Base-by-base conservation (phyloP, 1,140 invertebrate species). In the Pseudomyrmex sp. region DNA sequence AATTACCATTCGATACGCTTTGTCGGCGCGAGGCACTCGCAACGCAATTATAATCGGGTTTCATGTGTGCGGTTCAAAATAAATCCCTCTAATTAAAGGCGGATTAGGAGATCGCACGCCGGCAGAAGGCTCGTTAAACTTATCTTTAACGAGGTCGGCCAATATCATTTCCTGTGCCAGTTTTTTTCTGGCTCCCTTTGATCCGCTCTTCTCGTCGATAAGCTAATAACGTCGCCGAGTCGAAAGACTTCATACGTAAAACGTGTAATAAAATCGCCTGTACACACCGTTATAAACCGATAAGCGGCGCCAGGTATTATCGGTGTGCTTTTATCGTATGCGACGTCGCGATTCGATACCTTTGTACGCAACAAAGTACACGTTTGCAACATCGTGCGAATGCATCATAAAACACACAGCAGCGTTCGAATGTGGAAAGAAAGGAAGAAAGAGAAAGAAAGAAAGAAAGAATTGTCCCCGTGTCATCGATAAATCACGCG, bases 211-310 rank as follows among this genome's bases (percentile, higher is more conserved):
- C 61, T 15, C 26, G 20, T 77, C 84, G 88, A 90, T 90, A 87
- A 90, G 83, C 85, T 85, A 83, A 90, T 86, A 91, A 89, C 84
- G 85, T 84, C 80, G 63, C 52, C 50, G 79, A 66, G 61, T 70
- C 62, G 80, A 73, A 85, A 83, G 82, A 89, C 80, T 80, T 74
- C 48, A 61, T 80, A 84, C 52, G 72, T 80, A 82, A 82, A 82
- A 82, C 70, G 72, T 82, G 75, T 74, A 82, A 82, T 82, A 82
- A 82, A 82, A 82, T 75, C 26, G 59, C 23, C 23, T 10, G 12
- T 35, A 7, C 61, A 10, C 54, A 23, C 76, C 76, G 54, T 80
- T 72, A 80, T 72, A 72, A 72, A 80, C 44, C 76, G 76, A 80
- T 80, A 48, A 35, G 44, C 56, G 66, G 54, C 18, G 66, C 44